Conservation (phyloP, 2,113 vertebrate genomes). For the Penelope pileata region DNA sequence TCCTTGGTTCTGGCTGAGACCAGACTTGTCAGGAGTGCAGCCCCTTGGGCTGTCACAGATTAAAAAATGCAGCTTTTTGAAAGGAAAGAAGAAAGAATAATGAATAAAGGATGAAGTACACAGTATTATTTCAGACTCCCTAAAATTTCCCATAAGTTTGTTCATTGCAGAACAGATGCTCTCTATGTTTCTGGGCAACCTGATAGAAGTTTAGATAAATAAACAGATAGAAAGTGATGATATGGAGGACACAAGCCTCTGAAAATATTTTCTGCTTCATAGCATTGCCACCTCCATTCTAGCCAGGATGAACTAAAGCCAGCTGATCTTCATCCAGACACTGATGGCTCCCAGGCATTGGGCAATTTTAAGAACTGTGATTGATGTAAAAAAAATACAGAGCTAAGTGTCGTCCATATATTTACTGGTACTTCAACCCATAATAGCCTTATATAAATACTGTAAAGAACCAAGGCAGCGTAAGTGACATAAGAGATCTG, state of each 20-base stretch:
- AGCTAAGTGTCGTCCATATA: slow-evolving; percentile 10
- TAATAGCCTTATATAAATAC: slow-evolving; percentile 22
- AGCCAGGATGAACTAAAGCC: neutral
- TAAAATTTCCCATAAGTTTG: neutral
- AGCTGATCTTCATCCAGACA: neutral
- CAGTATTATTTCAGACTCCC: neutral
- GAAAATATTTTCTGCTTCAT: neutral
- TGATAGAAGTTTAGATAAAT: neutral
- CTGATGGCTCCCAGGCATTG: neutral
- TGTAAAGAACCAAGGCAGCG: neutral
- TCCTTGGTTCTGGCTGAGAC: neutral
- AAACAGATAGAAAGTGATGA: neutral
- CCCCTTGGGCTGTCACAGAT: neutral
- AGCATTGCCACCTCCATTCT: neutral
- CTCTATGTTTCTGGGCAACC: neutral
- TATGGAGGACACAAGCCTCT: neutral
- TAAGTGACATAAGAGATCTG: slow-evolving; percentile 22
- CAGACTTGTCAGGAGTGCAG: neutral
- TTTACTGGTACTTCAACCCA: slow-evolving; percentile 5
- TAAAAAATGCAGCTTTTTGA: neutral
- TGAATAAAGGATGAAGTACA: neutral
- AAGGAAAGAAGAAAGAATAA: neutral
- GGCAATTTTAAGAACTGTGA: neutral
- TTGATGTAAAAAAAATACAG: neutral
- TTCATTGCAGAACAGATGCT: neutral